These are phyloP conservation scores for Leptinotarsa juncta DNA, from an alignment of 2,888 invertebrate genomes.

Conservation along the genomic window DNA sequence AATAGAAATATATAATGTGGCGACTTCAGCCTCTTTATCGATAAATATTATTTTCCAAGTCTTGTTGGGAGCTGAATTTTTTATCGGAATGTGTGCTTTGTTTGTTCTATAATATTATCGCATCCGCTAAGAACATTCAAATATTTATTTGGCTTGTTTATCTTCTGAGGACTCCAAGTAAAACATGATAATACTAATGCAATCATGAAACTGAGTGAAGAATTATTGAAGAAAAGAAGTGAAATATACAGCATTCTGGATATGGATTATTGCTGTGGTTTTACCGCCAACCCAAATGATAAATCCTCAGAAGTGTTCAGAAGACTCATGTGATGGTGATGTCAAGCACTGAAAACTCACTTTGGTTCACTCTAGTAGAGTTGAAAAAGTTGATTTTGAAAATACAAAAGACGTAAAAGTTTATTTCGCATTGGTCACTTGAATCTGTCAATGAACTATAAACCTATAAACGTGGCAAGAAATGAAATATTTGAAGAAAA, in stretches of 20 bases:
- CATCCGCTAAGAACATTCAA: constrained; percentile 15
- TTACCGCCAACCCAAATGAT: too few species aligned
- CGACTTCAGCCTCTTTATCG: background rate
- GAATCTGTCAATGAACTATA: too few species aligned
- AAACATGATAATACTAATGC: background rate
- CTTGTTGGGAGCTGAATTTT: background rate
- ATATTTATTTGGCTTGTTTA: background rate
- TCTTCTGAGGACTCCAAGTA: background rate
- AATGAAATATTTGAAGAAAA: too few species aligned
- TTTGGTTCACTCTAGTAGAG: background rate
- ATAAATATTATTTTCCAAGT: background rate
- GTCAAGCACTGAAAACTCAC: too few species aligned
- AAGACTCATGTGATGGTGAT: too few species aligned
- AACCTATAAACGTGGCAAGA: too few species aligned
- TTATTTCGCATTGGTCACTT: too few species aligned
- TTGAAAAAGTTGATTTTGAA: background rate
- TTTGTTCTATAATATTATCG: constrained; percentile 4
- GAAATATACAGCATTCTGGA: background rate
- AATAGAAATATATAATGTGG: too few species aligned
- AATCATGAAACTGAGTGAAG: background rate
- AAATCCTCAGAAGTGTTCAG: too few species aligned
- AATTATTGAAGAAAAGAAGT: constrained; percentile 1
- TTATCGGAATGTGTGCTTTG: background rate
- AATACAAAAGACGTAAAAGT: too few species aligned
- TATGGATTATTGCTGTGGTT: too few species aligned